Percentiles rank a stretch among this genome's conserved stretches.
Conservation (phyloP, 2,797 vertebrate genomes). For the Gymnothorax reevesii region DNA sequence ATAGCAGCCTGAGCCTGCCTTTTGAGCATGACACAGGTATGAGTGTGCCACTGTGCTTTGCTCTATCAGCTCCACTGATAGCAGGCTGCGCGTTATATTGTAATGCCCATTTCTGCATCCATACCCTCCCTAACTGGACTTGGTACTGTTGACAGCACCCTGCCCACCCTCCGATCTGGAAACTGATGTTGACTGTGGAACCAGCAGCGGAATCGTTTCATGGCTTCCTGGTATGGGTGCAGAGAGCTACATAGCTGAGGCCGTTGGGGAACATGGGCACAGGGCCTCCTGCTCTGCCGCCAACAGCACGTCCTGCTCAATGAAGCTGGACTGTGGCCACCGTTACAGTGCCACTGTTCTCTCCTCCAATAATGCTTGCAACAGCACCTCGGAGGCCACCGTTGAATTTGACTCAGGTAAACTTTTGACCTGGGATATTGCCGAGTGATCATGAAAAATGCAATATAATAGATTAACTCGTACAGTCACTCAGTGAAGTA, state of each 20-base stretch:
- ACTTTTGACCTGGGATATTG: neutral
- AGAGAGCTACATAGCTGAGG: constrained; percentile 57
- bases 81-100: neutral
- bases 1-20: constrained; percentile 55
- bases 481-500: neutral
- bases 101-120: neutral
- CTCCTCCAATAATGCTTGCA: constrained; percentile 60
- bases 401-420: constrained; percentile 68
- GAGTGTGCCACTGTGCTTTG: neutral
- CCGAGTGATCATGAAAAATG: neutral
- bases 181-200: constrained; percentile 61
- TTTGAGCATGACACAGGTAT: constrained; percentile 64
- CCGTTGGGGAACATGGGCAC: constrained; percentile 55
- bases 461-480: neutral
- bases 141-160: constrained; percentile 59
- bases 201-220: constrained; percentile 59
- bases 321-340: constrained; percentile 65
- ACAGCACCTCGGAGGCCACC: constrained; percentile 55
- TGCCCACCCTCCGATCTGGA: constrained; percentile 65
- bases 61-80: neutral
- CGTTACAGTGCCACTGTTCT: constrained; percentile 61
- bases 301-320: constrained; percentile 59
- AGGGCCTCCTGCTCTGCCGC: constrained; percentile 61
- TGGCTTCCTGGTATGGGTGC: constrained; percentile 60
- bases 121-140: neutral